Conservation (phyloP, 2,113 vertebrate species). For the Sceloporus undulatus region DNA sequence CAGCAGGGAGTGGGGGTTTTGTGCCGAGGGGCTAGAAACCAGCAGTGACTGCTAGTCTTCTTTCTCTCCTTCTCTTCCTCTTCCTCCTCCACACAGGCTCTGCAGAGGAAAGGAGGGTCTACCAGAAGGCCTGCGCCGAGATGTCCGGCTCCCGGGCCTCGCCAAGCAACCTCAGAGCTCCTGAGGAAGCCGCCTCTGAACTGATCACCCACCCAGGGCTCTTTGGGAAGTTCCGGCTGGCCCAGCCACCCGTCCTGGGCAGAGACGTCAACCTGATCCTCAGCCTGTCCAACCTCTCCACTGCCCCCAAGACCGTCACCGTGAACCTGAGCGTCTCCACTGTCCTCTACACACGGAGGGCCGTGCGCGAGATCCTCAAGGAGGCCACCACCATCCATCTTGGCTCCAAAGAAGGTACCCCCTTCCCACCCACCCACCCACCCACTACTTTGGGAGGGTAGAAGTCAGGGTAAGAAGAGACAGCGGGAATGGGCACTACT, state of each 20-base stretch:
- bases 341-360: conserved; percentile 78
- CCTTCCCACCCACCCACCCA: too few species aligned
- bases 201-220: conserved; percentile 70
- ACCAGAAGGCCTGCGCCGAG: conserved; percentile 74
- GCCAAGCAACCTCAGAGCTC: not conserved
- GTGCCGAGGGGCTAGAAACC: too few species aligned
- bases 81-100: conserved; percentile 70
- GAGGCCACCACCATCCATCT: conserved; percentile 71
- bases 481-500: too few species aligned
- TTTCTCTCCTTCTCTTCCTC: too few species aligned
- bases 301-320: conserved; percentile 65
- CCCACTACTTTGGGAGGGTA: too few species aligned
- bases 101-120: conserved; percentile 76
- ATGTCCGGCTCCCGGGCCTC: conserved; percentile 52
- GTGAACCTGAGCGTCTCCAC: conserved; percentile 79
- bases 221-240: conserved; percentile 79
- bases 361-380: conserved; percentile 78
- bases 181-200: conserved; percentile 33
- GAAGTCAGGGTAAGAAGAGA: too few species aligned
- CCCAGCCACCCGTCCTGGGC: conserved; percentile 76
- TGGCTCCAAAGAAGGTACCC: conserved; percentile 75
- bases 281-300: conserved; percentile 71
- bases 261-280: conserved; percentile 76
- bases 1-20: too few species aligned
- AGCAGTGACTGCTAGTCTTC: too few species aligned